phyloP scores from a whole-genome alignment of 2,797 vertebrate genomes.

The Ctenopoma multispine region DNA sequence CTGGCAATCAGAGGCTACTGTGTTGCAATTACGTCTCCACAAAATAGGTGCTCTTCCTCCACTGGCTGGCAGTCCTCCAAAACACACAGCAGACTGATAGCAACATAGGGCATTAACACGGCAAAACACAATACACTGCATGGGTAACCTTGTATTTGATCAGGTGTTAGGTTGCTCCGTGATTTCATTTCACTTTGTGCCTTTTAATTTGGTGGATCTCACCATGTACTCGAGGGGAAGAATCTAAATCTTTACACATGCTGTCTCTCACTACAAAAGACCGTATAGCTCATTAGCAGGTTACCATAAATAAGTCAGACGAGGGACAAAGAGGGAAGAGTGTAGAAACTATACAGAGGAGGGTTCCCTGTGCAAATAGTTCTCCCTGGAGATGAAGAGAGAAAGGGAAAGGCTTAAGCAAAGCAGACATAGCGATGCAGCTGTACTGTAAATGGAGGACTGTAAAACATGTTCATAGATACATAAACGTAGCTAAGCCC shows the following conservation, averaged over 20 bases:
- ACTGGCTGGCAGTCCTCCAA: conserved; percentile 81
- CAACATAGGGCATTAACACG: conserved; percentile 73
- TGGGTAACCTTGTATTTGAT: conserved; percentile 76
- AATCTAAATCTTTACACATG: conserved; percentile 79
- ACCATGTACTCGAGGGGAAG: conserved; percentile 48
- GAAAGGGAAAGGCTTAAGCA: conserved; percentile 37
- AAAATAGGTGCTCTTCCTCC: conserved; percentile 85
- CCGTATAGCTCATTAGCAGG: conserved; percentile 69
- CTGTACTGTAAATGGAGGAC: conserved; percentile 57
- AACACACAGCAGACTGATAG: conserved; percentile 77
- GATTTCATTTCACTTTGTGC: conserved; percentile 75
- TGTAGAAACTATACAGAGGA: conserved; percentile 56
- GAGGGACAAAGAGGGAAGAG: conserved; percentile 59
- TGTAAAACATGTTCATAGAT: conserved; percentile 26
- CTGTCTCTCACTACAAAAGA: conserved; percentile 68
- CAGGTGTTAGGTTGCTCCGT: conserved; percentile 64
- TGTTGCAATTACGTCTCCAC: conserved; percentile 86
- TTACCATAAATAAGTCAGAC: conserved; percentile 75
- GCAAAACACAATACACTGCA: conserved; percentile 73
- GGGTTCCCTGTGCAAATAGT: conserved; percentile 64
- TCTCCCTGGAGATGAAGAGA: conserved; percentile 65
- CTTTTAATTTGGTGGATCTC: conserved; percentile 71
- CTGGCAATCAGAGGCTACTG: conserved; percentile 86
- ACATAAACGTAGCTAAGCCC: conserved; percentile 20
- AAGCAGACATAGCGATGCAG: conserved; percentile 38